Conservation (phyloP, 2,797 vertebrate genomes). For the Gastrophryne carolinensis region DNA sequence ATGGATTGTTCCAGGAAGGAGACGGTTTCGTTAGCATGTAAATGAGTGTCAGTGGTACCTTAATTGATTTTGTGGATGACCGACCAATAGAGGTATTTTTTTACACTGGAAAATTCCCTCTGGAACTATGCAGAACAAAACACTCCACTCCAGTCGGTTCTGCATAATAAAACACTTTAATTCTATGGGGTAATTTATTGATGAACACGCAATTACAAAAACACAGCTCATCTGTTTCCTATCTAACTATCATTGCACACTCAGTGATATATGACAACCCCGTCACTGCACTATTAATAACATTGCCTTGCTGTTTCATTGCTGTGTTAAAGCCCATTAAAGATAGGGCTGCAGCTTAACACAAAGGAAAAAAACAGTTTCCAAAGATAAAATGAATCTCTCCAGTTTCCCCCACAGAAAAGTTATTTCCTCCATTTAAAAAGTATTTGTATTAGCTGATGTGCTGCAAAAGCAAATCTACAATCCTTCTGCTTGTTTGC, state of each 20-base stretch:
- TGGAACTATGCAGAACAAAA: conserved; percentile 6
- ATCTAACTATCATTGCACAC: conserved; percentile 16
- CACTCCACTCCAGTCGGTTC: conserved; percentile 18
- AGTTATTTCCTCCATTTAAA: neutral
- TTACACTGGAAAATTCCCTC: conserved; percentile 18
- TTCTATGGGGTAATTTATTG: conserved; percentile 45
- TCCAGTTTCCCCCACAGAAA: too few relatives aligned
- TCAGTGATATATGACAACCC: conserved; percentile 40
- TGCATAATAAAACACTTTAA: conserved; percentile 43
- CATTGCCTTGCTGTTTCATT: conserved; percentile 4
- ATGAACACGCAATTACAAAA: conserved; percentile 44
- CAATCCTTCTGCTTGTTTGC: too few relatives aligned
- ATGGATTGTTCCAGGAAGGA: neutral
- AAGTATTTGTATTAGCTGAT: too few relatives aligned
- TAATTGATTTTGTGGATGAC: conserved; percentile 38
- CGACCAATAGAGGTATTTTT: conserved; percentile 37
- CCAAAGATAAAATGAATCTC: neutral
- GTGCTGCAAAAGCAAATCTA: too few relatives aligned
- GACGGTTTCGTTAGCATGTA: conserved; percentile 31
- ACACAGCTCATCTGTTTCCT: conserved; percentile 37
- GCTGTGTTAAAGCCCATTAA: neutral
- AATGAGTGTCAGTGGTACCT: conserved; percentile 24
- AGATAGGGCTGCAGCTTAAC: neutral
- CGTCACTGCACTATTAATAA: conserved; percentile 35
- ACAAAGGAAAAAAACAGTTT: neutral